A percentile compares a stretch with the other conserved stretches of the same genome.
These are phyloP conservation scores for Tokudaia muenninki DNA, from an alignment of 2,797 vertebrate genomes.

Conservation along the genomic window DNA sequence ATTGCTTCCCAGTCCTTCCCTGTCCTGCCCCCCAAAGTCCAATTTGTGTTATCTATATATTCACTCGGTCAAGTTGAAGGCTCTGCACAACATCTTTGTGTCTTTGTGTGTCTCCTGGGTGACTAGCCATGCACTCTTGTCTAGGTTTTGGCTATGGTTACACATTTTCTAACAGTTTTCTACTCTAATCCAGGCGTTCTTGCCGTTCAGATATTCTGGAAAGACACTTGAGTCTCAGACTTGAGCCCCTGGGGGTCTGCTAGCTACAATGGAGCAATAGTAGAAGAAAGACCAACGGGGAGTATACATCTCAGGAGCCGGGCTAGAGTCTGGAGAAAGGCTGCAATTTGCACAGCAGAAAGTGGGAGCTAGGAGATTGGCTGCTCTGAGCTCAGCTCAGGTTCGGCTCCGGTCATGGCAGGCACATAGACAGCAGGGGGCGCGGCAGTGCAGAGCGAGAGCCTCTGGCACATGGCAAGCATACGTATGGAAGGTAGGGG, in stretches of 20 bases:
- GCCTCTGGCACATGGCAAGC: too few relatives aligned
- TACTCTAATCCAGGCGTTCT: background rate
- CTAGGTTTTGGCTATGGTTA: too few relatives aligned
- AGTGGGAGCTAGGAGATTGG: background rate
- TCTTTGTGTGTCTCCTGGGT: background rate
- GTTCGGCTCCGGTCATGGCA: background rate
- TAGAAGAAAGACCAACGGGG: background rate
- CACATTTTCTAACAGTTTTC: background rate
- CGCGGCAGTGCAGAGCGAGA: background rate
- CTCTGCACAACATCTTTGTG: too few relatives aligned
- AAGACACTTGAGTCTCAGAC: background rate
- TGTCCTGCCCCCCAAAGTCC: background rate
- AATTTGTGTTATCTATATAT: background rate
- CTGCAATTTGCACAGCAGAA: background rate
- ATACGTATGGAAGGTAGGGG: background rate
- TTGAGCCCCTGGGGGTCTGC: background rate
- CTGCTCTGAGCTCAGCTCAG: too few relatives aligned
- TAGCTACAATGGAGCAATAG: background rate
- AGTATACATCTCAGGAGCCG: background rate
- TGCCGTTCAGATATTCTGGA: background rate
- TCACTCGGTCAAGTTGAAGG: background rate
- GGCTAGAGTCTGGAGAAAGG: too few relatives aligned
- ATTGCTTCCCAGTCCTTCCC: background rate
- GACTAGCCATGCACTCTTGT: too few relatives aligned
- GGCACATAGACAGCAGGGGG: background rate